Evolutionary conservation across 1,140 invertebrate genomes (phyloP).

Genomic region (Pseudachorutes palmiensis): DNA sequence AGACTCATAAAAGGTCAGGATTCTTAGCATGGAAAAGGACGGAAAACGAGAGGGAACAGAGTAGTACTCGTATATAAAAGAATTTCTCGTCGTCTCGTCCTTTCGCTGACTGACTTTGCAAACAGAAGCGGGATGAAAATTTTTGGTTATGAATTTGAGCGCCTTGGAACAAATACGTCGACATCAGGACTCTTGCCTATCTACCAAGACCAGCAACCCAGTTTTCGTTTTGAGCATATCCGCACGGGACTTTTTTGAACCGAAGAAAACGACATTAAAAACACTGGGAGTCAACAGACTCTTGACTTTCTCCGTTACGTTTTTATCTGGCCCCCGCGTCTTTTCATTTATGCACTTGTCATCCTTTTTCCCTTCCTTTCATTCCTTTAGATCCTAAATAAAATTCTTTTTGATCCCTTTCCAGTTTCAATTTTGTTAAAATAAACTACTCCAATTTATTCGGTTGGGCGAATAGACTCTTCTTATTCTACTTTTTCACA

Average conservation of each 20-base stretch:
- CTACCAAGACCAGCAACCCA: too few species aligned
- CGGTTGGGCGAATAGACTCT: too few species aligned
- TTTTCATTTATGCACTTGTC: background rate
- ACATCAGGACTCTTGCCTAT: background rate
- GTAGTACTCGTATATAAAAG: background rate
- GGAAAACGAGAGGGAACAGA: background rate
- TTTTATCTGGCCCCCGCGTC: background rate
- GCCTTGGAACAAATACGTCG: background rate
- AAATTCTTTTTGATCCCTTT: slow-evolving; percentile 2
- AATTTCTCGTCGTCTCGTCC: background rate
- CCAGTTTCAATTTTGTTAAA: too few species aligned
- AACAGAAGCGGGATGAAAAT: background rate
- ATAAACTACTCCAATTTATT: too few species aligned
- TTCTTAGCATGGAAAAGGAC: slow-evolving; percentile 2
- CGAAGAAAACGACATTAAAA: background rate
- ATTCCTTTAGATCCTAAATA: background rate
- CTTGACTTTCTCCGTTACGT: background rate
- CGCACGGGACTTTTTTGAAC: background rate
- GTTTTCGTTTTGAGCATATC: too few species aligned
- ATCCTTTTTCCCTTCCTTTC: background rate
- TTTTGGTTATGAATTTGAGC: slow-evolving; percentile 1
- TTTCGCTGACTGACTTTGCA: slow-evolving; percentile 5
- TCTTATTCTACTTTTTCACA: too few species aligned
- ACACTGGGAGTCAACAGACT: slow-evolving; percentile 7
- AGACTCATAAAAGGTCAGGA: slow-evolving; percentile 8